phyloP scores from a whole-genome alignment of 2,888 invertebrate genomes.

The Allacma fusca region DNA sequence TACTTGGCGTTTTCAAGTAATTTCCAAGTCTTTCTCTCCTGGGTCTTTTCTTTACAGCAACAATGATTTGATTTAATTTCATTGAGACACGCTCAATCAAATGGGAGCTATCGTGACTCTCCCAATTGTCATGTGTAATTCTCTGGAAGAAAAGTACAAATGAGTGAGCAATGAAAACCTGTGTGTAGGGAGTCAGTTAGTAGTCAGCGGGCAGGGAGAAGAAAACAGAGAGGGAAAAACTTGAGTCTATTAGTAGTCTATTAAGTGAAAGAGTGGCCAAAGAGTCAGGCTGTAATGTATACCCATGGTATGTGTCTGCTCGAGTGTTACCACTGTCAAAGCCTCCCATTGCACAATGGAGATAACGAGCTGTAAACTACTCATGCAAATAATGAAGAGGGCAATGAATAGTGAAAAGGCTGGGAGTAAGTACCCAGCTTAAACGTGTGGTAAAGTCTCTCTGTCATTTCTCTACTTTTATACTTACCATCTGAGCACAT shows the following conservation, averaged over 20 bases:
- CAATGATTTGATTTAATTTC: too few species aligned
- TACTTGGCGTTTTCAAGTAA: too few species aligned
- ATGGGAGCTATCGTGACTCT: too few species aligned
- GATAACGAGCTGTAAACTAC: conserved; percentile 46
- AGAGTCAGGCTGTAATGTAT: background rate
- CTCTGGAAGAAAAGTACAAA: background rate
- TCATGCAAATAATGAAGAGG: conserved; percentile 43
- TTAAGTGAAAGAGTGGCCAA: conserved; percentile 7
- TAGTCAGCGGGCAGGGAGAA: background rate
- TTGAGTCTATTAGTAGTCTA: conserved; percentile 22
- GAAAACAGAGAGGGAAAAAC: background rate
- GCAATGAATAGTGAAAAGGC: conserved; percentile 29
- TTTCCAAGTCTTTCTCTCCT: too few species aligned
- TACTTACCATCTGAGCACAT: too few species aligned
- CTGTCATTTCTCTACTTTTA: too few species aligned
- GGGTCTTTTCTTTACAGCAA: too few species aligned
- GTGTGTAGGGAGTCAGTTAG: background rate
- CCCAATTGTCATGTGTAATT: too few species aligned
- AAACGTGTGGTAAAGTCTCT: background rate
- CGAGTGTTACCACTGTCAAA: conserved; percentile 37
- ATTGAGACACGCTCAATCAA: too few species aligned
- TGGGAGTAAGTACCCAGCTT: background rate
- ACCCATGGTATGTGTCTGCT: conserved; percentile 5
- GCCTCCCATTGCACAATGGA: conserved; percentile 33
- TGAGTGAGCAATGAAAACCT: background rate